Conservation (phyloP, 2,113 vertebrate genomes). For the Dascyllus trimaculatus region DNA sequence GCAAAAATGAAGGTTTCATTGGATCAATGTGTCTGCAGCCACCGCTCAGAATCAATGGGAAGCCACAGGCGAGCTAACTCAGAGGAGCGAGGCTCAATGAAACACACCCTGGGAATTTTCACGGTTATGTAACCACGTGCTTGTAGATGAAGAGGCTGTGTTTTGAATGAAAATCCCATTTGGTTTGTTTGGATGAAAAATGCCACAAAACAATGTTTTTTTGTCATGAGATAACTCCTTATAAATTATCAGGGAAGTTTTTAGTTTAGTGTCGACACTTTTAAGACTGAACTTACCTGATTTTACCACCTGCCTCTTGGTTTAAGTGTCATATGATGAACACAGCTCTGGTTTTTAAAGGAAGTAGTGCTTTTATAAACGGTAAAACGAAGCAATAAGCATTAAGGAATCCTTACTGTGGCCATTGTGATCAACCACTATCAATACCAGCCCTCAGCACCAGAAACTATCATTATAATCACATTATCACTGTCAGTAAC, state of each 20-base stretch:
- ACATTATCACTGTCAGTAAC: neutral
- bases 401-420: neutral
- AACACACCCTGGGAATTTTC: conserved; percentile 23
- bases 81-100: conserved; percentile 13
- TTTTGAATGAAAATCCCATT: conserved; percentile 2
- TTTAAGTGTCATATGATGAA: neutral
- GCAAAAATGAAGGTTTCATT: conserved; percentile 4
- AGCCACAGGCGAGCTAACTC: neutral
- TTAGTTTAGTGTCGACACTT: too few species aligned
- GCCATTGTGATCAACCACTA: neutral
- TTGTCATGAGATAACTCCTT: neutral
- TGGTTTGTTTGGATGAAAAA: neutral
- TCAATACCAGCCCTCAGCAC: neutral
- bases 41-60: conserved; percentile 20
- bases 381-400: neutral
- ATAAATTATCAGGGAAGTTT: too few species aligned
- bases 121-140: neutral
- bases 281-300: too few species aligned
- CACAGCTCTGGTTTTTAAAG: neutral
- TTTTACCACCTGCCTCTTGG: neutral
- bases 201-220: neutral
- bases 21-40: conserved; percentile 23
- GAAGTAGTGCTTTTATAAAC: neutral
- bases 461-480: neutral
- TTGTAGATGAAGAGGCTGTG: neutral